phyloP scores from a whole-genome alignment of 2,113 vertebrate species.

The Albula glossodonta region DNA sequence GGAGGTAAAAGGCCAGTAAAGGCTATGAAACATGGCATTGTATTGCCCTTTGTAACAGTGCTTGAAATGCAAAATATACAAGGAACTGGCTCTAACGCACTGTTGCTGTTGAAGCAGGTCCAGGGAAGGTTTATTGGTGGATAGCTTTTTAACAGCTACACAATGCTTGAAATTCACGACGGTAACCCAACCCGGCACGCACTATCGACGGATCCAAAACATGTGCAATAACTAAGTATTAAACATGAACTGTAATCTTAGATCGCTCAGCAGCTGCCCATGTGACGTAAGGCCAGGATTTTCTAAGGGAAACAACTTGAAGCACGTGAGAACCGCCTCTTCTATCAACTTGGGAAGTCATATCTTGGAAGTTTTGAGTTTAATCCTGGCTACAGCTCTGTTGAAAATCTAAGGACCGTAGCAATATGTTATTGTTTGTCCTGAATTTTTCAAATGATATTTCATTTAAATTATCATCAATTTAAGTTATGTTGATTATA shows the following conservation, averaged over 20 bases:
- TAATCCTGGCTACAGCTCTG: background rate
- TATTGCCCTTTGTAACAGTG: slow-evolving; percentile 48
- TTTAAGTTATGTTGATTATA: too few relatives aligned
- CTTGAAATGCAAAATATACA: slow-evolving; percentile 41
- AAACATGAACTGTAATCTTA: slow-evolving; percentile 56
- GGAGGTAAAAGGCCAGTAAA: slow-evolving; percentile 47
- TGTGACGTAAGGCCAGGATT: slow-evolving; percentile 22
- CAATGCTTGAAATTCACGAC: slow-evolving; percentile 39
- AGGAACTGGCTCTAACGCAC: slow-evolving; percentile 45
- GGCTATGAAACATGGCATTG: slow-evolving; percentile 49
- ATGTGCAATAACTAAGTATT: slow-evolving; percentile 34
- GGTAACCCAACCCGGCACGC: slow-evolving; percentile 24
- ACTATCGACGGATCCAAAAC: slow-evolving; percentile 31
- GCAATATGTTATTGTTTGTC: too few relatives aligned
- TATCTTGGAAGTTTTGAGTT: slow-evolving; percentile 15
- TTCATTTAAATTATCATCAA: too few relatives aligned
- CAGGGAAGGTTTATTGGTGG: slow-evolving; percentile 40
- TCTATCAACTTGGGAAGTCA: background rate
- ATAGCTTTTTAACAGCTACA: slow-evolving; percentile 36
- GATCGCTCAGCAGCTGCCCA: slow-evolving; percentile 48
- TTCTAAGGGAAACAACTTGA: slow-evolving; percentile 24
- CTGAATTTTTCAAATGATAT: too few relatives aligned
- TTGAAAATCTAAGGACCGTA: too few relatives aligned
- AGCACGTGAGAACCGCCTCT: slow-evolving; percentile 15
- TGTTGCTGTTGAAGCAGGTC: slow-evolving; percentile 42